Conservation (phyloP, 2,888 invertebrate species). For the Chromoteleia sp. region DNA sequence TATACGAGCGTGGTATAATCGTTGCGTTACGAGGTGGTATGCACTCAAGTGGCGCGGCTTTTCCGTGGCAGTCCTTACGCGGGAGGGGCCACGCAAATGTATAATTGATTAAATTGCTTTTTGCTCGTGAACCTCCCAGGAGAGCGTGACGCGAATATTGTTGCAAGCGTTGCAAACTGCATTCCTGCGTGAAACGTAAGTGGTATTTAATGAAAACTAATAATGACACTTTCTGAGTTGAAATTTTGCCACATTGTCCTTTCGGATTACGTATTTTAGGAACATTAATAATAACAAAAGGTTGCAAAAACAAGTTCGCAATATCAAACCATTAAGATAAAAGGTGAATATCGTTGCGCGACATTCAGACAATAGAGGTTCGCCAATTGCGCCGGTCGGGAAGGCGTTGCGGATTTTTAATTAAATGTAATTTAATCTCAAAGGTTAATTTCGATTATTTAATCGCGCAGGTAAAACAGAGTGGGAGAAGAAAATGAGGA, state of each 20-base stretch:
- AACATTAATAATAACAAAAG: constrained; percentile 54
- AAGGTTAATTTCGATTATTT: constrained; percentile 51
- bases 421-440: constrained; percentile 45
- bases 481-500: constrained; percentile 10
- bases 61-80: constrained; percentile 61
- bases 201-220: constrained; percentile 68
- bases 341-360: constrained; percentile 38
- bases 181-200: constrained; percentile 64
- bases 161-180: constrained; percentile 63
- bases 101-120: constrained; percentile 77
- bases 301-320: constrained; percentile 35
- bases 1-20: constrained; percentile 38
- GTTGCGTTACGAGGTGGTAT: constrained; percentile 24
- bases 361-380: constrained; percentile 20
- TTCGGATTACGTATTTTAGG: constrained; percentile 22
- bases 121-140: constrained; percentile 68
- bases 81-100: constrained; percentile 69
- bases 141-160: constrained; percentile 64
- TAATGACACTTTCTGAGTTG: constrained; percentile 54
- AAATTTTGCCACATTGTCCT: constrained; percentile 44
- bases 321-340: constrained; percentile 41
- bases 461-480: constrained; percentile 31
- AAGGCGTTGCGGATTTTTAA: constrained; percentile 36
- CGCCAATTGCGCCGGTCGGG: constrained; percentile 29
- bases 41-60: constrained; percentile 57